A percentile compares a stretch with the other conserved stretches of the same genome.
These are phyloP conservation scores for Dreissena rostriformis DNA, from an alignment of 1,140 invertebrate genomes.

Conservation along the genomic window DNA sequence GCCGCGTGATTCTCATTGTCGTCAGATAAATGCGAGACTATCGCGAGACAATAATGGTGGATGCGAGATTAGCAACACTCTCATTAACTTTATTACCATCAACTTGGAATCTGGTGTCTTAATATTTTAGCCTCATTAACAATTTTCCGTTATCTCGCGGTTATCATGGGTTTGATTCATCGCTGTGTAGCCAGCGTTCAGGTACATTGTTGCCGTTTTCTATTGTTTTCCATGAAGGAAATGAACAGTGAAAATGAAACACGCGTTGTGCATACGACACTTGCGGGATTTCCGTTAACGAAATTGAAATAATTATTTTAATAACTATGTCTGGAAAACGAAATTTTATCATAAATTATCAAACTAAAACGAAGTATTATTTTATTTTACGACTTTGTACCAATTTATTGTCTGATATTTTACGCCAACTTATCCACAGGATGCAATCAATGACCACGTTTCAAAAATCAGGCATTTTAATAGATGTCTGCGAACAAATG, in stretches of 20 bases:
- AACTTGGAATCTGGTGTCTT: neutral
- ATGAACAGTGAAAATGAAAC: neutral
- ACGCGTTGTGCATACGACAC: no score
- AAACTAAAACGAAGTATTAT: no score
- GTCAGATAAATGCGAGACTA: neutral
- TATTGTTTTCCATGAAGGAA: neutral
- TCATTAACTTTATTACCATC: slow-evolving; percentile 8
- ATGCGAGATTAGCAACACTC: slow-evolving; percentile 4
- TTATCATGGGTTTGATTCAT: neutral
- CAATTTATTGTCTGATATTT: no score
- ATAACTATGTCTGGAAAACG: no score
- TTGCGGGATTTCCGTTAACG: no score
- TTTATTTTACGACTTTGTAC: no score
- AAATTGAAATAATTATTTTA: no score
- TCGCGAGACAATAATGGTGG: neutral
- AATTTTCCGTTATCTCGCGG: neutral
- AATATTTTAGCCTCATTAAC: neutral
- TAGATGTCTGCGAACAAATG: no score
- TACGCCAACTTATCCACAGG: no score
- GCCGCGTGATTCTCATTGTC: neutral
- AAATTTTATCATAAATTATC: no score
- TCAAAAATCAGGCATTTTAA: no score
- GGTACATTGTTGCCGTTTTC: neutral
- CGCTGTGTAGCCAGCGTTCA: neutral
- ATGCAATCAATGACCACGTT: no score